Evolutionary conservation across 2,888 invertebrate genomes (phyloP).

Genomic region (Caenorhabditis sp.): DNA sequence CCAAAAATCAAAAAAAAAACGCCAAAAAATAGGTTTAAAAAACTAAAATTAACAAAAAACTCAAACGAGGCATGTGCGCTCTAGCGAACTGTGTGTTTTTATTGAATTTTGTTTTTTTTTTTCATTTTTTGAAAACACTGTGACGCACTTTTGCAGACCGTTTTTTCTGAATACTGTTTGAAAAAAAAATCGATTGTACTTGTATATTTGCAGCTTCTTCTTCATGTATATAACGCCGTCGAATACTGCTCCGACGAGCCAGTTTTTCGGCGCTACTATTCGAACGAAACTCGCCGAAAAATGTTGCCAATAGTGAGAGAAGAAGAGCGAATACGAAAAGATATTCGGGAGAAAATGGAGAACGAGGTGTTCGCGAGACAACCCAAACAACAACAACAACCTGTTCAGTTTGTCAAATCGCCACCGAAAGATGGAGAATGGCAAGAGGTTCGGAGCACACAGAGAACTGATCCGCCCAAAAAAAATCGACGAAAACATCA

Average conservation of each 20-base stretch:
- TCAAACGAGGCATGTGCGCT: too few relatives aligned
- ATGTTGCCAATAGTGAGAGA: slow-evolving; percentile 24
- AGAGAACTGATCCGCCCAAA: neutral
- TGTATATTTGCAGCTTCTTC: slow-evolving; percentile 62
- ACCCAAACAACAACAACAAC: neutral
- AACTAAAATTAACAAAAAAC: too few relatives aligned
- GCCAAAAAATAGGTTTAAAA: too few relatives aligned
- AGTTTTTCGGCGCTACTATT: slow-evolving; percentile 60
- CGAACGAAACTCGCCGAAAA: slow-evolving; percentile 27
- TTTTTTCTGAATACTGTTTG: too few relatives aligned
- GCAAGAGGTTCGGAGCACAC: neutral
- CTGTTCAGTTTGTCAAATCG: neutral
- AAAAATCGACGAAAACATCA: slow-evolving; percentile 1
- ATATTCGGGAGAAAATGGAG: slow-evolving; percentile 28
- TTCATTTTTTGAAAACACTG: too few relatives aligned
- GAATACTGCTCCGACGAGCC: slow-evolving; percentile 62
- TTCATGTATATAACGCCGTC: slow-evolving; percentile 64
- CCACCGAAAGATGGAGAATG: neutral
- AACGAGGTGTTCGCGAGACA: slow-evolving; percentile 19
- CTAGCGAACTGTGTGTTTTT: too few relatives aligned
- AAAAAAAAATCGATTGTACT: too few relatives aligned
- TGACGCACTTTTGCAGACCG: too few relatives aligned
- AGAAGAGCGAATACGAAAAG: slow-evolving; percentile 21
- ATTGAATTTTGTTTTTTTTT: too few relatives aligned
- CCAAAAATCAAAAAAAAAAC: too few relatives aligned